phyloP scores from a whole-genome alignment of 2,888 invertebrate species.

The Caenorhabditis sp. region DNA sequence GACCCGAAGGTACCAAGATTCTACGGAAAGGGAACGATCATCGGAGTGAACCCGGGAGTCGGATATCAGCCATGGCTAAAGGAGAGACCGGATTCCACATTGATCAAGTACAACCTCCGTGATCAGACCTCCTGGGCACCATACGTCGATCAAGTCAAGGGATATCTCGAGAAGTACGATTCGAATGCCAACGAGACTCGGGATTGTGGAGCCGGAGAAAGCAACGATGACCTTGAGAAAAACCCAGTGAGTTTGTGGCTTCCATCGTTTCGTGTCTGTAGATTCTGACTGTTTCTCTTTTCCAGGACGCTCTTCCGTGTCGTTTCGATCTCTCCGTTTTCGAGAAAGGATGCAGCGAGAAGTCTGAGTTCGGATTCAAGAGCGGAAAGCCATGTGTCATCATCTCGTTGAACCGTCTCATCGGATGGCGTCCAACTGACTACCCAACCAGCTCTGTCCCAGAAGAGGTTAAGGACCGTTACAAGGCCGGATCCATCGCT shows the following conservation, averaged over 20 bases:
- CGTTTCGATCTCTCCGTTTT: constrained; percentile 77
- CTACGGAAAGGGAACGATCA: constrained; percentile 91
- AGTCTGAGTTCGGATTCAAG: constrained; percentile 90
- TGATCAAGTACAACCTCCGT: constrained; percentile 91
- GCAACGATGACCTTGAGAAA: constrained; percentile 67
- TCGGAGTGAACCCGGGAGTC: constrained; percentile 95
- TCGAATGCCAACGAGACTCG: constrained; percentile 76
- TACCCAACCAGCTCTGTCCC: constrained; percentile 88
- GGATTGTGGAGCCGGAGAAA: constrained; percentile 72
- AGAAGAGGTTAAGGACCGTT: constrained; percentile 83
- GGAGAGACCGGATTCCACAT: constrained; percentile 94
- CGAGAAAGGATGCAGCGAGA: constrained; percentile 73
- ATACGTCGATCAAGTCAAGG: constrained; percentile 75
- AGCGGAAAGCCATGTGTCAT: constrained; percentile 93
- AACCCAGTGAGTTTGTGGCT: constrained; percentile 29
- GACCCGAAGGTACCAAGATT: constrained; percentile 92
- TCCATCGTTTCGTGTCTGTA: not conserved
- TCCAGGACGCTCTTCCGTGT: constrained; percentile 74
- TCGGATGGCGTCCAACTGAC: constrained; percentile 82
- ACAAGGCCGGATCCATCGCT: constrained; percentile 87
- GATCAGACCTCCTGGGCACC: constrained; percentile 63
- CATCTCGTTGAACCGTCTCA: constrained; percentile 91
- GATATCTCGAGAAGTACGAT: constrained; percentile 78
- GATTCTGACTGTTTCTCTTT: not conserved
- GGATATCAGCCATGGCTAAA: constrained; percentile 98